Conservation (phyloP, 2,888 invertebrate genomes). For the Eurois occulta region DNA sequence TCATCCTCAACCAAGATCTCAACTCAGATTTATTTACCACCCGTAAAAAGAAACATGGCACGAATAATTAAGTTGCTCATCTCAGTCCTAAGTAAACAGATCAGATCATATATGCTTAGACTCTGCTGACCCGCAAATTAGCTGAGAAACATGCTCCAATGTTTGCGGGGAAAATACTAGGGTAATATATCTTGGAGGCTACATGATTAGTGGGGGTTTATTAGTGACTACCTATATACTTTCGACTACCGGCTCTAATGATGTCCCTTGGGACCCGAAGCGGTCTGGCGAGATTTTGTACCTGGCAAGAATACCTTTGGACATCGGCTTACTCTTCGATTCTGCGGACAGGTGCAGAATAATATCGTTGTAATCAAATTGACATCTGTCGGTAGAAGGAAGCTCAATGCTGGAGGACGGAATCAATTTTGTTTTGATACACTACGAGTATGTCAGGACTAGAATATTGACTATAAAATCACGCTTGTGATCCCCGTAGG, state of each 20-base stretch:
- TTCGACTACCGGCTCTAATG: constrained; percentile 44
- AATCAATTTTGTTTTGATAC: not conserved
- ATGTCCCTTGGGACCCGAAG: constrained; percentile 34
- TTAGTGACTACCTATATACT: constrained; percentile 17
- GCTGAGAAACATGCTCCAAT: constrained; percentile 37
- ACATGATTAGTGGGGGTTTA: constrained; percentile 54
- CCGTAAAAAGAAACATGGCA: constrained; percentile 60
- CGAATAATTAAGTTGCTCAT: constrained; percentile 64
- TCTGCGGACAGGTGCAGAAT: not conserved
- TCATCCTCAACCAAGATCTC: constrained; percentile 16
- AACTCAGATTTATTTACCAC: constrained; percentile 57
- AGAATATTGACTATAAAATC: not conserved
- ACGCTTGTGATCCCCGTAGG: not conserved
- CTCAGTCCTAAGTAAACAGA: constrained; percentile 65
- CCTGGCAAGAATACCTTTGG: constrained; percentile 29
- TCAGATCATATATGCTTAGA: constrained; percentile 53
- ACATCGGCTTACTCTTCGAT: constrained; percentile 14
- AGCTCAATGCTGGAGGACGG: not conserved
- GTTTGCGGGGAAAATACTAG: constrained; percentile 54
- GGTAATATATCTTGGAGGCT: constrained; percentile 41
- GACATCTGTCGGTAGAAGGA: not conserved
- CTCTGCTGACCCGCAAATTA: constrained; percentile 59
- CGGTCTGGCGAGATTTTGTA: constrained; percentile 19
- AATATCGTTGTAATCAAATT: not conserved
- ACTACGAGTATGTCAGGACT: not conserved